Base-by-base conservation (phyloP, 2,888 invertebrate species). In the Andrena camellia region DNA sequence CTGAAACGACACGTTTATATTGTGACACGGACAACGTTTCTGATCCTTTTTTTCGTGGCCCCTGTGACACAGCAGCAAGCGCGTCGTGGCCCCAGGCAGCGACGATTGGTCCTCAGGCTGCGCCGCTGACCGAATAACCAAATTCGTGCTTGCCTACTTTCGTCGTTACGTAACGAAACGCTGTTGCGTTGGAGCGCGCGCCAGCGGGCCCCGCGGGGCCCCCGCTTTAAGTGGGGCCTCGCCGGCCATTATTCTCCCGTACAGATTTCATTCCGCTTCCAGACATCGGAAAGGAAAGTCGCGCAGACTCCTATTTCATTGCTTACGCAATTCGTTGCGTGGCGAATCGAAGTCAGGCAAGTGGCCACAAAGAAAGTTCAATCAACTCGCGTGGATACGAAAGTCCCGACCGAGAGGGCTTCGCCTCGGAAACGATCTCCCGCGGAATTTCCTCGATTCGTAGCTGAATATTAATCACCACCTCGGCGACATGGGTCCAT, bases 51-150 rank as follows among this genome's bases (percentile, higher is more conserved):
- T 69, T 50, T n/a, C n/a, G 23, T 54, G 5, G 3, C 31, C 50
- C 62, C 48, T n/a, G n/a, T 57, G 57, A 31, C 10, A 35, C 52
- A 23, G 5, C 31, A 8, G 8, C 5, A 7, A 2, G 10, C 10
- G 6, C 29, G 29, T 17, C 26, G 13, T 23, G 85, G 78, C 81
- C 71, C 75, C 75, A 81, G 71, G 42, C 66, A 23, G 62, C 81
- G 75, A 59, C 84, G 83, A 81, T 85, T 86, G 88, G 89, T 88
- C 91, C 88, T 26, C 83, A 81, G 83, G 81, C 83, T 59, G 90
- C 90, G 88, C 92, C 89, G 90, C 87, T 93, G 93, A 93, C 93
- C 93, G 92, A 93, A 92, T 93, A 93, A 93, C 93, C 93, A 93
- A 93, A 92, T 93, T 92, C 90, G 87, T 89, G 89, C 88, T 90